Evolutionary conservation across 1,140 invertebrate species (phyloP).

Genomic region (Sinella curviseta): DNA sequence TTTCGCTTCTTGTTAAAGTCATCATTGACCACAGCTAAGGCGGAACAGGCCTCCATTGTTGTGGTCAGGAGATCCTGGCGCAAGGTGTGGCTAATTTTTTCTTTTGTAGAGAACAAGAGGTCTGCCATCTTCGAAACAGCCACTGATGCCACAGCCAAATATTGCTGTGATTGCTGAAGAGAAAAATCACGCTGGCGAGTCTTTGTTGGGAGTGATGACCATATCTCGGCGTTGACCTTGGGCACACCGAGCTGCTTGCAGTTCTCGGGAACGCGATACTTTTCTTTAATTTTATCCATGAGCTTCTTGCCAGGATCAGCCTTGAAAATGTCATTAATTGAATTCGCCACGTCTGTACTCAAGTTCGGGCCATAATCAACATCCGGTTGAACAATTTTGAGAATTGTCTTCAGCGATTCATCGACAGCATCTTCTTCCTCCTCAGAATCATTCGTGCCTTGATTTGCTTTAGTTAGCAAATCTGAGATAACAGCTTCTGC

Average conservation of each 20-base stretch:
- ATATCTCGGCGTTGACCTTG: constrained; percentile 30
- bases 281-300: background rate
- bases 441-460: too few relatives aligned
- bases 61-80: background rate
- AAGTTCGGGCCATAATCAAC: background rate
- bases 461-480: too few relatives aligned
- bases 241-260: background rate
- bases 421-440: background rate
- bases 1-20: background rate
- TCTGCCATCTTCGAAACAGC: constrained; percentile 10
- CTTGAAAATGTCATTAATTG: background rate
- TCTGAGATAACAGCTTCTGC: too few relatives aligned
- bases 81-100: background rate
- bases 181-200: constrained; percentile 1
- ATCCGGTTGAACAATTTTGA: background rate
- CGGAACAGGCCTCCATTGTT: background rate
- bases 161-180: constrained; percentile 5
- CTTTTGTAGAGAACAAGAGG: background rate
- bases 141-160: background rate
- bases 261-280: constrained; percentile 20
- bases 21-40: background rate
- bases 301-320: background rate
- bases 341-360: background rate
- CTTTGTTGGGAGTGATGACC: constrained; percentile 8
- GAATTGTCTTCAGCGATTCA: background rate